A percentile compares a stretch with the other conserved stretches of the same genome.
Conservation (phyloP, 2,797 vertebrate species). For the Argyrosomus regius region DNA sequence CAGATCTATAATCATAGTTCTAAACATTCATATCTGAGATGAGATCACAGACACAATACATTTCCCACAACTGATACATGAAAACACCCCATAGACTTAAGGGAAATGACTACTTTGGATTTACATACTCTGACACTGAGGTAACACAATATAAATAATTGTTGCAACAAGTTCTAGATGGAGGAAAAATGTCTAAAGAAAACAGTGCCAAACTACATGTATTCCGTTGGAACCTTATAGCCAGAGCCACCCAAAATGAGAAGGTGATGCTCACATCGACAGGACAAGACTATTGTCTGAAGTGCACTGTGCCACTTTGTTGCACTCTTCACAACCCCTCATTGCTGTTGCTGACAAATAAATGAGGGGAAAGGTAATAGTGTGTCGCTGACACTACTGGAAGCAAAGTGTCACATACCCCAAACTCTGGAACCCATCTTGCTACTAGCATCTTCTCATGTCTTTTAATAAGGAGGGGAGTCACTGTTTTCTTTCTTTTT, state of each 20-base stretch:
- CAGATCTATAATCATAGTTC: neutral
- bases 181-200: neutral
- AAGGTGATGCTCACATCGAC: neutral
- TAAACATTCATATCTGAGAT: neutral
- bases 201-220: neutral
- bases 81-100: neutral
- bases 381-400: conserved; percentile 8
- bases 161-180: neutral
- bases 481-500: conserved; percentile 32
- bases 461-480: conserved; percentile 63
- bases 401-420: conserved; percentile 29
- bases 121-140: neutral
- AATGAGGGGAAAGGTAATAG: conserved; percentile 22
- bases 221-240: neutral
- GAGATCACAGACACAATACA: neutral
- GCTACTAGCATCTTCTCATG: conserved; percentile 52
- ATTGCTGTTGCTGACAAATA: conserved; percentile 22
- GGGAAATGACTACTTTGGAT: neutral
- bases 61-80: neutral
- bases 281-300: neutral
- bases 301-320: neutral
- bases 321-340: conserved; percentile 20
- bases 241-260: neutral
- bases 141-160: neutral
- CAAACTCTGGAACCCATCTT: conserved; percentile 37